Evolutionary conservation across 2,113 vertebrate species (phyloP).

Genomic region (Hippocampus comes): DNA sequence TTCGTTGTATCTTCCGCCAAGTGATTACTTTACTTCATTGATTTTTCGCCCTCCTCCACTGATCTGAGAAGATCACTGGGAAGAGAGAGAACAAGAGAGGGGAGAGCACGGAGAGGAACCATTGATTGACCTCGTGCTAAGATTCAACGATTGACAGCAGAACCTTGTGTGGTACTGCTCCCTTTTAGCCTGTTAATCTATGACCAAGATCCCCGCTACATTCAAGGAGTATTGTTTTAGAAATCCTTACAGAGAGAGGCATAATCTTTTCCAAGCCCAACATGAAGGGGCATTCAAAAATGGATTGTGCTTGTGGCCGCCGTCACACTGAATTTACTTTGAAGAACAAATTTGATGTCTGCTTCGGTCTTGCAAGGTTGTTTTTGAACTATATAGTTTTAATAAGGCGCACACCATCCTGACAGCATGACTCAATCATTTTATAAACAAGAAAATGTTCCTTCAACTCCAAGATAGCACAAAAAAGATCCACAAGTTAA

Average conservation of each 20-base stretch:
- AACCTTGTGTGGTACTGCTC: constrained; percentile 58
- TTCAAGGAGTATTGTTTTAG: constrained; percentile 30
- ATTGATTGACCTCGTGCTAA: constrained; percentile 66
- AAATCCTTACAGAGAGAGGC: constrained; percentile 40
- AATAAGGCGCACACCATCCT: neutral
- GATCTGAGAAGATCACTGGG: constrained; percentile 71
- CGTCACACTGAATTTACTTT: constrained; percentile 7
- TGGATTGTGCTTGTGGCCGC: neutral
- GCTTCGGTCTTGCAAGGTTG: constrained; percentile 24
- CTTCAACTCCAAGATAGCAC: neutral
- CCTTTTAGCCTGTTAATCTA: constrained; percentile 53
- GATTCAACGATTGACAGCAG: constrained; percentile 66
- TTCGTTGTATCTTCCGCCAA: constrained; percentile 71
- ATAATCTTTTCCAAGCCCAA: constrained; percentile 24
- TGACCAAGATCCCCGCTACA: constrained; percentile 29
- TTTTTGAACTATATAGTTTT: too few relatives aligned
- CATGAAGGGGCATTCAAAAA: constrained; percentile 14
- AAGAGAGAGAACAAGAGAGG: constrained; percentile 37
- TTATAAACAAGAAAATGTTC: constrained; percentile 28
- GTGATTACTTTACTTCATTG: constrained; percentile 76
- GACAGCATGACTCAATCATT: constrained; percentile 23
- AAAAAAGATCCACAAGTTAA: too few relatives aligned
- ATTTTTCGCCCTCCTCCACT: constrained; percentile 71
- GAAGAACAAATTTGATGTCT: neutral
- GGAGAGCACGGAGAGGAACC: constrained; percentile 36